Percentiles rank a stretch among this genome's conserved stretches.
Evolutionary conservation across 2,113 vertebrate species (phyloP).

Genomic region (Cyanoderma ruficeps): DNA sequence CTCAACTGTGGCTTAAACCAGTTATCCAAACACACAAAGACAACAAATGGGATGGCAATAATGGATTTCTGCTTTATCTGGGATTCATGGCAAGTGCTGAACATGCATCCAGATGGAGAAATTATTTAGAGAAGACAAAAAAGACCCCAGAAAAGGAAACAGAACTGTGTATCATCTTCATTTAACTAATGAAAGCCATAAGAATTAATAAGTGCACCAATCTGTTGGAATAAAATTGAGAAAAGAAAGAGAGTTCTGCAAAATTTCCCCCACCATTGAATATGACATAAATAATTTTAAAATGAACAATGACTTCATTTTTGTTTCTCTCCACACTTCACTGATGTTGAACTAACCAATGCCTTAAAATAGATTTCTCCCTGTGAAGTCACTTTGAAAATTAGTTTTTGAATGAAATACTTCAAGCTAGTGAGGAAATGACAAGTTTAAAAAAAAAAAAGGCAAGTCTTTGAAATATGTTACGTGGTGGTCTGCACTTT

Average conservation of each 20-base stretch:
- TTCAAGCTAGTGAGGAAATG: background rate
- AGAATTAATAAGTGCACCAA: constrained; percentile 54
- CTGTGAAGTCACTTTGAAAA: constrained; percentile 26
- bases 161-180: background rate
- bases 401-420: background rate
- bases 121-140: background rate
- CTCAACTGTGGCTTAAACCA: background rate
- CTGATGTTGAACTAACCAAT: constrained; percentile 17
- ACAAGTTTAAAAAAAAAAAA: background rate
- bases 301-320: constrained; percentile 34
- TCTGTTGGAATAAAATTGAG: constrained; percentile 23
- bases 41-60: background rate
- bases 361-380: constrained; percentile 25
- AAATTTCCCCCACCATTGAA: background rate
- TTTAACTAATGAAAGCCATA: constrained; percentile 61
- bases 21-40: background rate
- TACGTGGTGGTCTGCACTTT: background rate
- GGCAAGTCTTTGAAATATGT: background rate
- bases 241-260: constrained; percentile 45
- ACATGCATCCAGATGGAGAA: constrained; percentile 24
- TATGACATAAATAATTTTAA: constrained; percentile 21
- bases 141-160: constrained; percentile 42
- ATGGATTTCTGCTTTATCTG: constrained; percentile 32
- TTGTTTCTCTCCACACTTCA: background rate
- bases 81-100: background rate